Conservation (phyloP, 2,888 invertebrate species). For the Dolichopus griseipennis region DNA sequence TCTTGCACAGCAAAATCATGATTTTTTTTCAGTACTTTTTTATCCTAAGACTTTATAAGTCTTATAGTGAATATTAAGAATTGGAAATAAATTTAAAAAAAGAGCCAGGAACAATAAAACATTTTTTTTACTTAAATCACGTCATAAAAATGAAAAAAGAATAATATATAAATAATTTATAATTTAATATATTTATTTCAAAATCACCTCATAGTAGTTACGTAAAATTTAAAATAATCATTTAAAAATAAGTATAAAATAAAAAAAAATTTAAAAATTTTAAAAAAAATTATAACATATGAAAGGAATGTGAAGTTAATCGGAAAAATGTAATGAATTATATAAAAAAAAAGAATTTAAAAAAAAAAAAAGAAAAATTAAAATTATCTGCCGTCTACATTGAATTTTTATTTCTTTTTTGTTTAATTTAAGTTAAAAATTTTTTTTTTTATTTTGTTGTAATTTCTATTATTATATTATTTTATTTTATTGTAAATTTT, state of each 20-base stretch:
- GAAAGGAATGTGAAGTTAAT: neutral
- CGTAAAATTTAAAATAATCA: neutral
- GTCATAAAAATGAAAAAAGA: neutral
- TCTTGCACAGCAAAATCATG: neutral
- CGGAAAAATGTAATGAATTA: neutral
- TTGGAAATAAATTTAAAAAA: neutral
- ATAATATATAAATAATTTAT: neutral
- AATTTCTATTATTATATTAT: constrained; percentile 1
- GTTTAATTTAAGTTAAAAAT: neutral
- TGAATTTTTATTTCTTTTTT: neutral
- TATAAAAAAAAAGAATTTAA: too few species aligned
- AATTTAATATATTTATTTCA: neutral
- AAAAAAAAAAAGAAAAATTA: neutral
- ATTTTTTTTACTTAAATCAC: constrained; percentile 2
- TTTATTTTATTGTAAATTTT: constrained; percentile 2
- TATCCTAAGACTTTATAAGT: neutral
- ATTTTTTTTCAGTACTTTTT: too few species aligned
- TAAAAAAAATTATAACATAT: neutral
- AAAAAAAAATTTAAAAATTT: neutral
- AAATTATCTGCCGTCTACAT: constrained; percentile 5
- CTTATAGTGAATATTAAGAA: neutral
- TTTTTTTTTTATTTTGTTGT: neutral
- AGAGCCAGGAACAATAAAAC: neutral
- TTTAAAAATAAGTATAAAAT: neutral
- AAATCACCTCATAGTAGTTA: constrained; percentile 6